Evolutionary conservation across 2,888 invertebrate species (phyloP).

Genomic region (Campopleginae sp.): DNA sequence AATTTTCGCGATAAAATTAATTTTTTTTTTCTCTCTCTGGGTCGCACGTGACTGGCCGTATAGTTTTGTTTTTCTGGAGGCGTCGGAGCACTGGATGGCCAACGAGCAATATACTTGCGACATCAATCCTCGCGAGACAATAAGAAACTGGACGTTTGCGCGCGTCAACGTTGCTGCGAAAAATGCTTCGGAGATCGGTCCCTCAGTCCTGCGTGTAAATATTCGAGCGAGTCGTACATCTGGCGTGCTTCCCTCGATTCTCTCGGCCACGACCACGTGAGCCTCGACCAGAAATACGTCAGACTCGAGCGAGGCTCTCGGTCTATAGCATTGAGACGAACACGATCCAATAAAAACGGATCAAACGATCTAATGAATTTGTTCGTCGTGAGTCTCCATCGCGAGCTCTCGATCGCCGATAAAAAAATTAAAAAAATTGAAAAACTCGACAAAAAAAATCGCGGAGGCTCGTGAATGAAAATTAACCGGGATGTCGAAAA

Average conservation of each 20-base stretch:
- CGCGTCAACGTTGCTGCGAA: conserved; percentile 1
- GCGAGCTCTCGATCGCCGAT: neutral
- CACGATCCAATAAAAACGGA: conserved; percentile 75
- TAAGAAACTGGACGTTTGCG: conserved; percentile 8
- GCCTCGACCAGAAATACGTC: conserved; percentile 45
- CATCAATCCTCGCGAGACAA: conserved; percentile 18
- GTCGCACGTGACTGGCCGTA: neutral
- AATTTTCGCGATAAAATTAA: neutral
- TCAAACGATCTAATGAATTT: conserved; percentile 76
- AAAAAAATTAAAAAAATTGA: conserved; percentile 1
- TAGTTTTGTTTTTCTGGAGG: neutral
- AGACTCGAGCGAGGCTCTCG: conserved; percentile 14
- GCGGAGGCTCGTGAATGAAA: neutral
- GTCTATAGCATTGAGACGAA: neutral
- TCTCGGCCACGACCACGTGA: conserved; percentile 30
- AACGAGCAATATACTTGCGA: conserved; percentile 8
- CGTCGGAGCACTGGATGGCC: neutral
- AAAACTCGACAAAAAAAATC: neutral
- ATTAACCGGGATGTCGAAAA: neutral
- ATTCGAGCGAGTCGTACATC: conserved; percentile 24
- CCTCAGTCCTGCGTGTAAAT: neutral
- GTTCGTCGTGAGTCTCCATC: conserved; percentile 32
- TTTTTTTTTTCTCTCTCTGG: neutral
- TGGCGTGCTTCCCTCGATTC: conserved; percentile 58
- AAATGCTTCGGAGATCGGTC: conserved; percentile 3